Evolutionary conservation across 2,113 vertebrate genomes (phyloP), one percentile per base, ranked within the genome.

Genomic region (Syngnathus scovelli): DNA sequence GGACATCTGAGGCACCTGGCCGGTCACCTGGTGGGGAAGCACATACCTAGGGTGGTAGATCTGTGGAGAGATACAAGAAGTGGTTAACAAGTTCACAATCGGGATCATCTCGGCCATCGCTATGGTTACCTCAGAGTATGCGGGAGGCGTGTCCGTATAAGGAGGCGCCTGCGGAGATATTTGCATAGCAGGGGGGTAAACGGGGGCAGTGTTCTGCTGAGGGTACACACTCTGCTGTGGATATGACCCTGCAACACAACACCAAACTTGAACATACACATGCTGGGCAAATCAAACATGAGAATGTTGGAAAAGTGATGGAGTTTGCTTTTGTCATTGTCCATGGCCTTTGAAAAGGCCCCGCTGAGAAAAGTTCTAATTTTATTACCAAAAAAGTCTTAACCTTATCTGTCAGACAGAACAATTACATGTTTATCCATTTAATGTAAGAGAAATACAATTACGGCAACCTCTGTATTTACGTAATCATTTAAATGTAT

Each of bases 41-140:
- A 97, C 92, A 67, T 96, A 97, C 87, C 95, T 95, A 75, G 93
- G 93, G 65, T 95, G 95, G 88, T 96, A 98, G 80, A 98, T 94
- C 96, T 98, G 86, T 59, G 56, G 9, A 75, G 15, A 59, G 23
- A 73, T n/a, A 74, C 8, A 48, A 43, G 56, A 1, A 61, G 19
- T 21, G 59, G 19, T 38, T 62, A 39, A 52, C 9, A 16, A 10
- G n/a, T n/a, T 51, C 2, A n/a, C 33, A 49, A 37, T 23, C 16
- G 36, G 16, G 27, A 10, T 6, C 33, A 23, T 39, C 8, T 4
- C 64, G 12, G 1, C 5, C 16, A 49, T 51, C 19, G 19, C 36
- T 36, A 37, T 23, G 49, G 48, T 71, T 90, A 96, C 95, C 93
- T 97, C 95, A 74, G 94, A 96, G 75, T 96, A 97, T 39, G 94